Evolutionary conservation across 2,888 invertebrate species (phyloP).

Genomic region (Kuschelorhynchus macadamiae): DNA sequence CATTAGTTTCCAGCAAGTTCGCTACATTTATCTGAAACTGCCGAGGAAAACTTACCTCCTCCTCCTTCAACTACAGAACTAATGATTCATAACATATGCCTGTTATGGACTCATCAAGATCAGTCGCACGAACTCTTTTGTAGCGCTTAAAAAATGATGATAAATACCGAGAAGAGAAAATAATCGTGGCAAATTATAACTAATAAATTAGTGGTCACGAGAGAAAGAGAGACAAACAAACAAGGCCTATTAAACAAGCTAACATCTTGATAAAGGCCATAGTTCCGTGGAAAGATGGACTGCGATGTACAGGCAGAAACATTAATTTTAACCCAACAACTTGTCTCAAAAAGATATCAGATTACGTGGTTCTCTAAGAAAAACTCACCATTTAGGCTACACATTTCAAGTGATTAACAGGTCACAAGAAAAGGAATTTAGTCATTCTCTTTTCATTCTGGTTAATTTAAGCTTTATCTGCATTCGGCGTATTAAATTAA

Average conservation of each 20-base stretch:
- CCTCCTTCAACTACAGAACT: too few species aligned
- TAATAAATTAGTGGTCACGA: constrained; percentile 44
- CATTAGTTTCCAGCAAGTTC: too few species aligned
- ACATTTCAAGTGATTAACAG: constrained; percentile 40
- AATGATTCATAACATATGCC: too few species aligned
- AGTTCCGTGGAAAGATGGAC: constrained; percentile 67
- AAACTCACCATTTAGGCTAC: constrained; percentile 52
- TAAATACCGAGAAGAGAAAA: constrained; percentile 37
- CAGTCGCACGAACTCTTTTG: too few species aligned
- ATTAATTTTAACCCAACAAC: constrained; percentile 69
- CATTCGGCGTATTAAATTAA: constrained; percentile 33
- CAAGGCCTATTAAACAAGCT: constrained; percentile 69
- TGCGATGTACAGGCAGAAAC: constrained; percentile 67
- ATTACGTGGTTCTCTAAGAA: constrained; percentile 67
- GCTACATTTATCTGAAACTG: too few species aligned
- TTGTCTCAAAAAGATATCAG: constrained; percentile 66
- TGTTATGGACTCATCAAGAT: too few species aligned
- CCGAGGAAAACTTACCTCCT: too few species aligned
- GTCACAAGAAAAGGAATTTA: constrained; percentile 33
- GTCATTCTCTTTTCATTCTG: constrained; percentile 34
- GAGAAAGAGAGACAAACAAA: constrained; percentile 57
- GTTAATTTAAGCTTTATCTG: constrained; percentile 34
- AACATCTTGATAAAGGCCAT: constrained; percentile 69
- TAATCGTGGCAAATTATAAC: constrained; percentile 46
- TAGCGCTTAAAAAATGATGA: constrained; percentile 27